These are phyloP conservation scores for Anguilla megastoma DNA, from an alignment of 2,797 vertebrate species.

Conservation along the genomic window DNA sequence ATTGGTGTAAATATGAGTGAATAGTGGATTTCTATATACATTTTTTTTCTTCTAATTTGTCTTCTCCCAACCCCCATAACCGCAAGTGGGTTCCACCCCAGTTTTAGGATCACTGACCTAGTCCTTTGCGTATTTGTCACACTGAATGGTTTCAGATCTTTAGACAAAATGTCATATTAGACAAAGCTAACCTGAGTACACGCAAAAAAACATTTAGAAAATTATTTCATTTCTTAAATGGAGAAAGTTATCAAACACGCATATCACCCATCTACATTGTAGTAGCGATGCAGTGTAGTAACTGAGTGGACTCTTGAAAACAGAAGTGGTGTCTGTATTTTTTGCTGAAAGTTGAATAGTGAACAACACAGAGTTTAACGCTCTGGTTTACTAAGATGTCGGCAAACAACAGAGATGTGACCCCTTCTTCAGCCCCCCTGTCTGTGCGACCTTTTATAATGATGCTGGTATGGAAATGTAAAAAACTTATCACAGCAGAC, in stretches of 20 bases:
- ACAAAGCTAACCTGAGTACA: too few relatives aligned
- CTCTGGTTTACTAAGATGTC: not conserved
- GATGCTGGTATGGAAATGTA: not conserved
- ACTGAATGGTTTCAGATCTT: too few relatives aligned
- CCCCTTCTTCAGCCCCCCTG: not conserved
- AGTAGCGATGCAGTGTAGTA: not conserved
- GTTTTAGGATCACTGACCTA: not conserved
- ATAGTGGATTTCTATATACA: not conserved
- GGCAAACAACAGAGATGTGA: not conserved
- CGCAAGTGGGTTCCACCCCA: not conserved
- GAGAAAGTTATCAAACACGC: not conserved
- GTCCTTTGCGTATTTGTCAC: not conserved
- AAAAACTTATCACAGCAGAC: not conserved
- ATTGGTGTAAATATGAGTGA: not conserved
- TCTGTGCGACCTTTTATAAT: not conserved
- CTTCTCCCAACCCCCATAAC: too few relatives aligned
- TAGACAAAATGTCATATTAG: too few relatives aligned
- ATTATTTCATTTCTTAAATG: too few relatives aligned
- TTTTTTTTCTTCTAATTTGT: not conserved
- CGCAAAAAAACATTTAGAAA: too few relatives aligned
- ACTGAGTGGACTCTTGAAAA: not conserved
- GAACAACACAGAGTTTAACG: not conserved
- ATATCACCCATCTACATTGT: too few relatives aligned
- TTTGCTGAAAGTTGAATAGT: not conserved
- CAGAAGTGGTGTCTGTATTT: not conserved